Base-by-base conservation (phyloP, 2,797 vertebrate genomes). In the Craterocephalus amniculus region DNA sequence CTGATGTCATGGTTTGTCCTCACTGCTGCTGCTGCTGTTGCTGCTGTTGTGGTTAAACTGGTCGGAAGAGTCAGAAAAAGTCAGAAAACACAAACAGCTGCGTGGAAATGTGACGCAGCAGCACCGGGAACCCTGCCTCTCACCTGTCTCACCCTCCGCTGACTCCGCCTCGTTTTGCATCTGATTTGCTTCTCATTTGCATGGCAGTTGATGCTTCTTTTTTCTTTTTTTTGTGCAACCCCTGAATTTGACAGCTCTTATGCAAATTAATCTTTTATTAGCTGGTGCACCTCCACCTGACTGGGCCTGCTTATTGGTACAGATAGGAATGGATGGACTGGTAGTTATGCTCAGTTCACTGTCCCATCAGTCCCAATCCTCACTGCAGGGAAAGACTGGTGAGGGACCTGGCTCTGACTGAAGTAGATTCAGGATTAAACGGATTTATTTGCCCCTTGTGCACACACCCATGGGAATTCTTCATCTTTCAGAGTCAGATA, bases 161-260 rank as follows among this genome's bases (percentile, higher is more conserved):
- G 63, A 81, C 63, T 27, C 6, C 0, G 16, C 2, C 63, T 40
- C 66, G 12, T 58, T 94, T 94, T 94, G 91, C 89, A 91, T 93
- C 7, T 67, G 0, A 93, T 94, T 95, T 94, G 86, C 79, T 48
- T 92, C 63, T 78, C 63, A 90, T 95, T 95, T 94, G 90, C 89
- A 89, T 94, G 94, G 93, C 93, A 94, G 93, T 95, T 94, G 90
- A 91, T 79, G 85, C 58, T n/a, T n/a, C n/a, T n/a, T n/a, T n/a
- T n/a, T 83, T 81, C 83, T 88, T 71, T 84, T 87, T 38, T 35
- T 35, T 1, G 66, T 78, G 64, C 67, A 56, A 27, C 79, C 83
- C 76, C 59, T 51, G 83, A 82, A 84, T 74, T 88, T 80, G 81
- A 81, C 69, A 83, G 81, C 64, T 62, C 72, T 66, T 29, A 90